These are phyloP conservation scores for Lepidochrysops patricia DNA, from an alignment of 2,888 invertebrate genomes.

Conservation along the genomic window DNA sequence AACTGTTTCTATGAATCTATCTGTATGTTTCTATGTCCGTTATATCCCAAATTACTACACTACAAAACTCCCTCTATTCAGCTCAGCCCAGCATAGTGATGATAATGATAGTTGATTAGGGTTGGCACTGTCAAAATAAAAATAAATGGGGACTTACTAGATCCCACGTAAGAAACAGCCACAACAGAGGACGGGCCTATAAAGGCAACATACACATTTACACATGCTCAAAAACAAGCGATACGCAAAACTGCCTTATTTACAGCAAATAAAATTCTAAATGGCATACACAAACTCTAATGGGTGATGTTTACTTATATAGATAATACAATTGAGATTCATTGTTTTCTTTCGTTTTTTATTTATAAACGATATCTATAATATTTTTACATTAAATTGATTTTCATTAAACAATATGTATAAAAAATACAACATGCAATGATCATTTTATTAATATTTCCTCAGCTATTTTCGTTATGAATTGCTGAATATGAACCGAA, in stretches of 20 bases:
- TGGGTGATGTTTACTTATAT: too few species aligned
- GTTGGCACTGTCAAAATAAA: slow-evolving; percentile 19
- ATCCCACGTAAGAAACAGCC: slow-evolving; percentile 74
- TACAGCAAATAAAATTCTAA: background rate
- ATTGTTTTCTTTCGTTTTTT: too few species aligned
- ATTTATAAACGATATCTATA: too few species aligned
- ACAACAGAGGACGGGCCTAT: slow-evolving; percentile 69
- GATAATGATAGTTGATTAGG: background rate
- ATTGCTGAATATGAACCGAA: too few species aligned
- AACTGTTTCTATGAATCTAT: too few species aligned
- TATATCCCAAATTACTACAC: background rate
- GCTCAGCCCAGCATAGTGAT: background rate
- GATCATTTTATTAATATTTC: background rate
- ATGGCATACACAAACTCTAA: background rate
- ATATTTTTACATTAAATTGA: background rate
- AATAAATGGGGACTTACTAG: slow-evolving; percentile 60
- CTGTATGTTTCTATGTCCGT: background rate
- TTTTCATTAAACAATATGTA: background rate
- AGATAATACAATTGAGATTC: too few species aligned
- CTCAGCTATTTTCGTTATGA: too few species aligned
- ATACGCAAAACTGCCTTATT: slow-evolving; percentile 5
- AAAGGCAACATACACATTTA: slow-evolving; percentile 57
- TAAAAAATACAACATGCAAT: background rate
- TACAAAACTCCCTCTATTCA: background rate
- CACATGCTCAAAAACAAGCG: slow-evolving; percentile 35